Percentiles rank a stretch among this genome's conserved stretches.
Conservation (phyloP, 2,113 vertebrate species). For the Balaeniceps rex region DNA sequence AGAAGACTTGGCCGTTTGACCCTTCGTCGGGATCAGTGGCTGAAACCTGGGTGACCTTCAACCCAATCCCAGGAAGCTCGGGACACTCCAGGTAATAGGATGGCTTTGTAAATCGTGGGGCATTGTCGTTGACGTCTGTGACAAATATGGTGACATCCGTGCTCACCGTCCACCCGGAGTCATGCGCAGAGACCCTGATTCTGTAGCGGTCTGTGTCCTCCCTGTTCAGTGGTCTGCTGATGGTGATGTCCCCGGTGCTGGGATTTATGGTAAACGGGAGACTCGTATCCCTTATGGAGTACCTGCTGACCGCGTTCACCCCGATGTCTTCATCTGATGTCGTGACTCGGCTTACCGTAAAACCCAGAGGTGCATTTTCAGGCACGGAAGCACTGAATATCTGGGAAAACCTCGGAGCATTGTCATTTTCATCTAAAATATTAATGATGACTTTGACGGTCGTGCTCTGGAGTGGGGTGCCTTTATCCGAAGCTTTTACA, state of each 20-base stretch:
- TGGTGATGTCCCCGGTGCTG: conserved; percentile 88
- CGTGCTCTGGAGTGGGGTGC: conserved; percentile 78
- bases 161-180: conserved; percentile 97
- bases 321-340: conserved; percentile 93
- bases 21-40: conserved; percentile 90
- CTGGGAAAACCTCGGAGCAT: conserved; percentile 93
- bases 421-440: conserved; percentile 94
- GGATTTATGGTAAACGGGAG: conserved; percentile 90
- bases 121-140: conserved; percentile 91
- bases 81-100: conserved; percentile 96
- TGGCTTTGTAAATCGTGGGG: conserved; percentile 88
- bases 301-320: conserved; percentile 88
- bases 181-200: conserved; percentile 90
- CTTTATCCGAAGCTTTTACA: conserved; percentile 87
- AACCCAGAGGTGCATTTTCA: conserved; percentile 91
- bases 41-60: conserved; percentile 85
- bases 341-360: conserved; percentile 88
- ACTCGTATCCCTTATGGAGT: conserved; percentile 84
- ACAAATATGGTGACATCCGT: conserved; percentile 96
- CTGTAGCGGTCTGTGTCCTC: conserved; percentile 92
- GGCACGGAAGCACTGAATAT: conserved; percentile 93
- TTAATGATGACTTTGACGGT: conserved; percentile 82
- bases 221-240: conserved; percentile 91
- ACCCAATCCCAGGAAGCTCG: conserved; percentile 85
- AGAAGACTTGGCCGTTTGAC: conserved; percentile 92